A percentile compares a stretch with the other conserved stretches of the same genome.
Evolutionary conservation across 2,797 vertebrate genomes (phyloP).

Genomic region (Coracias cyanogaster): DNA sequence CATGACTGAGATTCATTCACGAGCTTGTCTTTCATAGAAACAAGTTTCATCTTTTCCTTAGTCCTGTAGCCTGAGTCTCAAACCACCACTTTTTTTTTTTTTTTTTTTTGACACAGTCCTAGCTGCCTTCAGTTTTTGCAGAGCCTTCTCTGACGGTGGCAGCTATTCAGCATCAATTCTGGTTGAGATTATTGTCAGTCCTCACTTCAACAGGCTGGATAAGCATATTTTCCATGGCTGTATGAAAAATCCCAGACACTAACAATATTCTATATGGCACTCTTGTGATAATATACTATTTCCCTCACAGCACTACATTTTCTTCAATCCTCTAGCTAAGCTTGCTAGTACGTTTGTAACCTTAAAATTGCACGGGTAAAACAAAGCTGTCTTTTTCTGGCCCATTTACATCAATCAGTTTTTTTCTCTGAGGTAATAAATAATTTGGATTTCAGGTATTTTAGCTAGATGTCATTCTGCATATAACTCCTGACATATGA

Average conservation of each 20-base stretch:
- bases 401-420: background rate
- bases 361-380: background rate
- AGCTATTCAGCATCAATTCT: background rate
- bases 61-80: background rate
- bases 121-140: background rate
- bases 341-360: background rate
- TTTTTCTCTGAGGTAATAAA: background rate
- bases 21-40: background rate
- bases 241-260: background rate
- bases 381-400: background rate
- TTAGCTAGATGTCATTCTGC: background rate
- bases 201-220: background rate
- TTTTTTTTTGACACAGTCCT: background rate
- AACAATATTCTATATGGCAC: rapidly evolving
- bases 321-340: background rate
- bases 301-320: background rate
- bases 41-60: background rate
- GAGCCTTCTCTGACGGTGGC: background rate
- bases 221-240: background rate
- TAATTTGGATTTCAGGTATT: background rate
- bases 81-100: background rate
- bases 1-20: rapidly evolving
- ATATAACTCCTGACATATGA: background rate
- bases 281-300: background rate
- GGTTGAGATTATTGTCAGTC: background rate